Evolutionary conservation across 2,888 invertebrate genomes (phyloP).

Genomic region (Gortyna flavago): DNA sequence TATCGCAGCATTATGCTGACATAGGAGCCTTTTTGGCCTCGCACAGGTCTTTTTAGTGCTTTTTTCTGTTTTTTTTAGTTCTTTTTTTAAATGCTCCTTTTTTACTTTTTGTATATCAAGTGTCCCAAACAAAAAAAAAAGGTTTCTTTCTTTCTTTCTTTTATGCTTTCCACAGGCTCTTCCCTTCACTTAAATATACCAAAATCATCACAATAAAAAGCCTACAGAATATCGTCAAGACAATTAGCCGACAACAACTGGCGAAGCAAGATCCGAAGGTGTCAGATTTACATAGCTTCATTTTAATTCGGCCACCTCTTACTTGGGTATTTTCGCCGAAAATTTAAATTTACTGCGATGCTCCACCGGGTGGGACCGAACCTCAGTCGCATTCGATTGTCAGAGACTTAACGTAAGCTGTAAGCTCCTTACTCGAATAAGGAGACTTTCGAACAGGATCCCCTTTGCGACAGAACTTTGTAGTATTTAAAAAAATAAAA

Average conservation of each 20-base stretch:
- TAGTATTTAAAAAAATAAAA: constrained; percentile 82
- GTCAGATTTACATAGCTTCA: constrained; percentile 64
- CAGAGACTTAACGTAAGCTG: constrained; percentile 83
- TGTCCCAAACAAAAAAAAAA: neutral
- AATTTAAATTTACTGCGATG: constrained; percentile 70
- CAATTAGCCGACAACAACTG: constrained; percentile 60
- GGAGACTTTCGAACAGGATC: constrained; percentile 82
- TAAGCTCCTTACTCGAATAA: constrained; percentile 87
- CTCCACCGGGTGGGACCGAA: constrained; percentile 69
- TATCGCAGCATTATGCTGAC: too few species aligned
- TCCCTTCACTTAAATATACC: neutral
- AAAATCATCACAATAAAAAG: constrained; percentile 23
- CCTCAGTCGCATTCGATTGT: constrained; percentile 85
- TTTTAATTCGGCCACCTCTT: constrained; percentile 62
- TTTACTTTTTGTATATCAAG: too few species aligned
- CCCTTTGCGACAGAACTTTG: constrained; percentile 79
- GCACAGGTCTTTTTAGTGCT: too few species aligned
- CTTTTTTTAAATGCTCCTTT: too few species aligned
- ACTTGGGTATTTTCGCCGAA: constrained; percentile 55
- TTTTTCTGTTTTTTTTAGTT: too few species aligned
- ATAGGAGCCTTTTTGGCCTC: too few species aligned
- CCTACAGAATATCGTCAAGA: constrained; percentile 53
- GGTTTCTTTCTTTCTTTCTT: neutral
- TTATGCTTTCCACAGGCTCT: neutral
- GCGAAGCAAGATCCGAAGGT: constrained; percentile 53